Percentiles rank a stretch among this genome's conserved stretches.
These are phyloP conservation scores for Misgurnus mizolepis DNA, from an alignment of 2,113 vertebrate species.

Conservation along the genomic window DNA sequence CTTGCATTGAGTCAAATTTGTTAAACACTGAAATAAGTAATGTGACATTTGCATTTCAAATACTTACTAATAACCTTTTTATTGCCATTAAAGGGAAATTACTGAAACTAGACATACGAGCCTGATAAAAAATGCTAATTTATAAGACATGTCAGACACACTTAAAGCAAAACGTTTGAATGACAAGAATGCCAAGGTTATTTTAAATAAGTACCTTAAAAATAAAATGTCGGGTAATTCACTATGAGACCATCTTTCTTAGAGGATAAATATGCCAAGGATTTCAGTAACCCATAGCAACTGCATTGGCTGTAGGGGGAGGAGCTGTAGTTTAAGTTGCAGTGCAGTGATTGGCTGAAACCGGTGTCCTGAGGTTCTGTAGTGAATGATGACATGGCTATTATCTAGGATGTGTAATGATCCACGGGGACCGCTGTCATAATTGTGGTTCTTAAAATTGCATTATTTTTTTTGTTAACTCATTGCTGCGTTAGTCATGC, in stretches of 20 bases:
- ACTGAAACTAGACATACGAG: too few species aligned
- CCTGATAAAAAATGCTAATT: too few species aligned
- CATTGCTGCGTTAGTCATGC: background rate
- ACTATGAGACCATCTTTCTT: too few species aligned
- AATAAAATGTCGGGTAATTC: background rate
- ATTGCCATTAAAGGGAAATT: too few species aligned
- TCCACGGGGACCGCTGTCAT: background rate
- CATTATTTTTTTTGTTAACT: background rate
- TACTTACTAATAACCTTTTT: too few species aligned
- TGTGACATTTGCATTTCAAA: too few species aligned
- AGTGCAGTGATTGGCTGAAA: conserved; percentile 66
- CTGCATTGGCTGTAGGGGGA: conserved; percentile 69
- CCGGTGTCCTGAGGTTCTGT: conserved; percentile 72
- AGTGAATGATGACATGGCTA: background rate
- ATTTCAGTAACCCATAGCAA: conserved; percentile 33
- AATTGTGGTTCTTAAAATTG: background rate
- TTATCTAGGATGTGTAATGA: background rate
- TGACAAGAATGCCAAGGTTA: too few species aligned
- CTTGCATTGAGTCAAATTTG: too few species aligned
- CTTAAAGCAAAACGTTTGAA: too few species aligned
- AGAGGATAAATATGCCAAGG: background rate
- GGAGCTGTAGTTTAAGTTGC: conserved; percentile 54
- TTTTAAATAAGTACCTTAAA: background rate
- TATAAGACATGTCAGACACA: too few species aligned
- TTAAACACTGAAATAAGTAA: too few species aligned